Conservation (phyloP, 2,888 invertebrate species). For the Andrena flavipes region DNA sequence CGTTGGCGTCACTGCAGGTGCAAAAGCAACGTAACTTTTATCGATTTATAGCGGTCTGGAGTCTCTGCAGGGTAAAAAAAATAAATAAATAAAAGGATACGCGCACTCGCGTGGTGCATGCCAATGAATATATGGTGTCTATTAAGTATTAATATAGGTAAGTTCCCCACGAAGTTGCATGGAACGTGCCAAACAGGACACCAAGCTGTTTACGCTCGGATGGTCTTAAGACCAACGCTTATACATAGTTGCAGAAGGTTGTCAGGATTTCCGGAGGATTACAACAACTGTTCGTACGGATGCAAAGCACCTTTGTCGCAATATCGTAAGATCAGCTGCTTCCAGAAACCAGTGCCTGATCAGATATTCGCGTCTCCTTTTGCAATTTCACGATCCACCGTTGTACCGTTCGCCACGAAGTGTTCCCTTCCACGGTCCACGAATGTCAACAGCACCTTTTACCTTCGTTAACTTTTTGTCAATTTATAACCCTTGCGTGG, state of each 20-base stretch:
- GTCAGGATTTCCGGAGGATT: slow-evolving; percentile 38
- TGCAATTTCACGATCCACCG: background rate
- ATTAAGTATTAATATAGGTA: slow-evolving; percentile 65
- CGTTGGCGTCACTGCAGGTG: slow-evolving; percentile 48
- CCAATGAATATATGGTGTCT: slow-evolving; percentile 60
- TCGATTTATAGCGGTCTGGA: slow-evolving; percentile 35
- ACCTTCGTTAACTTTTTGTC: too few relatives aligned
- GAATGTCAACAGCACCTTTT: too few relatives aligned
- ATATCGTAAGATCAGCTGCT: slow-evolving; percentile 1
- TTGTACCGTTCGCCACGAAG: background rate
- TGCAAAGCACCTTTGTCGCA: slow-evolving; percentile 9
- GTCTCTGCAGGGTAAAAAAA: slow-evolving; percentile 5
- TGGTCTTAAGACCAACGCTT: slow-evolving; percentile 9
- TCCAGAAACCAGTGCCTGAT: background rate
- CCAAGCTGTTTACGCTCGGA: background rate
- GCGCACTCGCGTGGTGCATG: slow-evolving; percentile 42
- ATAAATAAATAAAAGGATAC: slow-evolving; percentile 27
- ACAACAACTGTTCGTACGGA: slow-evolving; percentile 19
- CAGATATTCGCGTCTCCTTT: slow-evolving; percentile 1
- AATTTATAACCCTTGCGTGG: too few relatives aligned
- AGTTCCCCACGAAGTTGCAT: slow-evolving; percentile 31
- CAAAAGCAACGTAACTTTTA: slow-evolving; percentile 37
- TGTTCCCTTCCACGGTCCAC: too few relatives aligned
- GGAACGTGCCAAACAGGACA: slow-evolving; percentile 16
- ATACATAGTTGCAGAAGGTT: slow-evolving; percentile 5